These are phyloP conservation scores for Muntiacus muntjak DNA, from an alignment of 2,113 vertebrate species.

Conservation along the genomic window DNA sequence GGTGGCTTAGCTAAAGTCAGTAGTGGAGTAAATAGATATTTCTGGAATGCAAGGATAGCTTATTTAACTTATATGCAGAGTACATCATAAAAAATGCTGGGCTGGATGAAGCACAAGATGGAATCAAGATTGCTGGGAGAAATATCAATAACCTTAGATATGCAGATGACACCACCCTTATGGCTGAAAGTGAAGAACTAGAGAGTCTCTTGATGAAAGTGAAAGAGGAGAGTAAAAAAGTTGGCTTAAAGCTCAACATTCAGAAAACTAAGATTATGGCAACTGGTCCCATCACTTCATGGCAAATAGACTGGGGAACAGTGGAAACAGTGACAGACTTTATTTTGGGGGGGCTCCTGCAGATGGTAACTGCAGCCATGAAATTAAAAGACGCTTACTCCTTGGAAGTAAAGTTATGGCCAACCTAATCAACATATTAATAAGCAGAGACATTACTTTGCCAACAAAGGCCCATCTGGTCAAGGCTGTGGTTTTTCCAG, in stretches of 20 bases:
- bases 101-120: background rate
- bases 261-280: background rate
- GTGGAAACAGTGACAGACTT: background rate
- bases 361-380: background rate
- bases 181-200: background rate
- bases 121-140: background rate
- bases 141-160: background rate
- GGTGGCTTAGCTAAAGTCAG: background rate
- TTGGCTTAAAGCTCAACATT: background rate
- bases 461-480: background rate
- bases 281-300: background rate
- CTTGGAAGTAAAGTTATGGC: background rate
- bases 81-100: background rate
- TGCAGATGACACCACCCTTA: background rate
- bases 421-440: background rate
- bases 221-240: background rate
- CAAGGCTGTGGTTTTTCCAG: background rate
- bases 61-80: background rate
- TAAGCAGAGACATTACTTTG: background rate
- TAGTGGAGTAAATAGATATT: background rate
- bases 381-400: background rate
- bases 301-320: background rate
- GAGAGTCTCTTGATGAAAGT: background rate
- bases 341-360: background rate
- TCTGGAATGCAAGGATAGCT: background rate